Conservation (phyloP, 2,888 invertebrate genomes). For the Ennomos fuscantarius region DNA sequence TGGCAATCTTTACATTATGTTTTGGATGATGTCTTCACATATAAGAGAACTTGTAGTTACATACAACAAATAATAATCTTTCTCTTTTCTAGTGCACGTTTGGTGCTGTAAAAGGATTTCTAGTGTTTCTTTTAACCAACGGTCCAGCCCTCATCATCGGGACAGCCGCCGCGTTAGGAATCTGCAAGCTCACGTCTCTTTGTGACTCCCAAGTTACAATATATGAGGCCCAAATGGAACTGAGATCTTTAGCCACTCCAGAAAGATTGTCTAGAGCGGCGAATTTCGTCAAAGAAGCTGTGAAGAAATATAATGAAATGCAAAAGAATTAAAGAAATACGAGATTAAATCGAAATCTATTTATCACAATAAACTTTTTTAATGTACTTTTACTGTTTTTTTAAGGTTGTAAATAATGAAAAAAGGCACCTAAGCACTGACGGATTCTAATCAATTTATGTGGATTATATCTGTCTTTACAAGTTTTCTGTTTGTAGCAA, state of each 20-base stretch:
- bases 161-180: constrained; percentile 68
- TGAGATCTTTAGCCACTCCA: constrained; percentile 77
- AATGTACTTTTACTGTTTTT: too few species aligned
- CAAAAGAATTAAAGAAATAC: constrained; percentile 15
- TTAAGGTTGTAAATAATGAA: too few species aligned
- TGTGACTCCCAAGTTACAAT: constrained; percentile 50
- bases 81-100: constrained; percentile 27
- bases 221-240: constrained; percentile 51
- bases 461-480: too few species aligned
- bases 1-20: too few species aligned
- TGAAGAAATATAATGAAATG: constrained; percentile 72
- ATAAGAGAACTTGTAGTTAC: background rate
- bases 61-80: background rate
- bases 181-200: constrained; percentile 84
- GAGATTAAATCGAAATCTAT: background rate
- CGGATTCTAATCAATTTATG: too few species aligned
- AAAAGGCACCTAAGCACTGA: too few species aligned
- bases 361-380: too few species aligned
- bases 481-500: too few species aligned
- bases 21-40: background rate
- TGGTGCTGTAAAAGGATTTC: constrained; percentile 34
- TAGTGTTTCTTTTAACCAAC: constrained; percentile 42
- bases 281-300: constrained; percentile 78
- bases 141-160: constrained; percentile 47
- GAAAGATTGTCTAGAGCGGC: constrained; percentile 80